Conservation (phyloP, 2,113 vertebrate genomes). For the Scomber scombrus region DNA sequence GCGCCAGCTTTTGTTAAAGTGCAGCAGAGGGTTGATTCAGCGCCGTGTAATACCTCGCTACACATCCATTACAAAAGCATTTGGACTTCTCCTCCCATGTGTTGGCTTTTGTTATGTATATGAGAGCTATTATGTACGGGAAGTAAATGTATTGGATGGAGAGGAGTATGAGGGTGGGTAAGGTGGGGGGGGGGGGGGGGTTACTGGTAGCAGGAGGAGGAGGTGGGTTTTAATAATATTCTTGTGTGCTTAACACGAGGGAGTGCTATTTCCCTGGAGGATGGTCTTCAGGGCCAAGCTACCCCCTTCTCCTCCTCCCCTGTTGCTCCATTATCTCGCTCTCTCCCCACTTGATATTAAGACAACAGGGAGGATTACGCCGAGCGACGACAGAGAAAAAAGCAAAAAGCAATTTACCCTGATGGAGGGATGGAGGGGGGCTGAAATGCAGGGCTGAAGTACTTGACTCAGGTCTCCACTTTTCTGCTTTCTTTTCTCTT, state of each 20-base stretch:
- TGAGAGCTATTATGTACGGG: slow-evolving; percentile 51
- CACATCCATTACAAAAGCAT: slow-evolving; percentile 52
- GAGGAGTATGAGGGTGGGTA: background rate
- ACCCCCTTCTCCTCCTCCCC: slow-evolving; percentile 22
- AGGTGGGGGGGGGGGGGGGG: too few relatives aligned
- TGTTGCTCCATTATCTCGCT: slow-evolving; percentile 57
- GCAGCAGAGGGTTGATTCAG: slow-evolving; percentile 20
- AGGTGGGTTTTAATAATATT: slow-evolving; percentile 56
- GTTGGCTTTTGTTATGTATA: slow-evolving; percentile 66
- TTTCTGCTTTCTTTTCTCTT: slow-evolving; percentile 11
- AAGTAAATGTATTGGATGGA: slow-evolving; percentile 49
- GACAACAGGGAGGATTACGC: slow-evolving; percentile 70
- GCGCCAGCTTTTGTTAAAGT: slow-evolving; percentile 23
- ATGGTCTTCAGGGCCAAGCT: slow-evolving; percentile 40
- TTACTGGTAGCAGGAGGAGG: background rate
- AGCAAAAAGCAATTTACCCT: slow-evolving; percentile 62
- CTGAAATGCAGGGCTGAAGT: background rate
- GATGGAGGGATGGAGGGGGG: slow-evolving; percentile 10
- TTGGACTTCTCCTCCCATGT: slow-evolving; percentile 14
- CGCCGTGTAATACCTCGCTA: slow-evolving; percentile 19
- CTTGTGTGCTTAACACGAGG: slow-evolving; percentile 50
- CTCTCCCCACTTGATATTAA: slow-evolving; percentile 70
- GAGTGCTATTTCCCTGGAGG: slow-evolving; percentile 56
- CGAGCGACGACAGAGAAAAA: slow-evolving; percentile 36
- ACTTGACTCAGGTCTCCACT: slow-evolving; percentile 14